Evolutionary conservation across 2,113 vertebrate genomes (phyloP).

Genomic region (Notechis scutatus): DNA sequence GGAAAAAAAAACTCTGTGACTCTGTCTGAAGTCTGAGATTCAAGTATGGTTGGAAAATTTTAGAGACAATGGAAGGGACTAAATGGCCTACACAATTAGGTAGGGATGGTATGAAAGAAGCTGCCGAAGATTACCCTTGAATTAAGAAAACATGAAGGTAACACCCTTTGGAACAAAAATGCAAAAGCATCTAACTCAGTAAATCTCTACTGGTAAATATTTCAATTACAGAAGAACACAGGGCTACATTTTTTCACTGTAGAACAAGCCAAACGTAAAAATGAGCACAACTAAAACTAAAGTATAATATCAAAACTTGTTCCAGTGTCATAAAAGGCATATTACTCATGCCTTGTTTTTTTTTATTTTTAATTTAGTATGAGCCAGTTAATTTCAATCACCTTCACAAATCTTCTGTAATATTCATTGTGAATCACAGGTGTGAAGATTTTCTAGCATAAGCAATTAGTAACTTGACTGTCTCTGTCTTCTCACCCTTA

Average conservation of each 20-base stretch:
- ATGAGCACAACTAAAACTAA: background rate
- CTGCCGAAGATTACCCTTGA: background rate
- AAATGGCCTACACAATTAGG: background rate
- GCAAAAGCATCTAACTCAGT: background rate
- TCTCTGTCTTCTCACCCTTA: background rate
- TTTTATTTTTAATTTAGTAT: background rate
- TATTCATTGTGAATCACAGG: background rate
- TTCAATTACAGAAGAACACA: background rate
- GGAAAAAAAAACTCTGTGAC: background rate
- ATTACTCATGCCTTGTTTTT: background rate
- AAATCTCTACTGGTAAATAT: background rate
- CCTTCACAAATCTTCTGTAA: slow-evolving; percentile 13
- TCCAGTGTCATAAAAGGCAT: background rate
- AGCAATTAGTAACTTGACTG: slow-evolving; percentile 19
- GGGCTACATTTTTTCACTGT: background rate
- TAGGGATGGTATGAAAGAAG: background rate
- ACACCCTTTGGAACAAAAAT: background rate
- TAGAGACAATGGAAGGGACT: background rate
- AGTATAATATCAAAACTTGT: background rate
- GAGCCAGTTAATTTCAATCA: slow-evolving; percentile 7
- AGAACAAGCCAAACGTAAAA: background rate
- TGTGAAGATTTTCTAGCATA: slow-evolving; percentile 11
- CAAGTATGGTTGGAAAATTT: background rate
- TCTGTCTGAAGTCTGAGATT: background rate
- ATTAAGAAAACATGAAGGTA: background rate